Base-by-base conservation (phyloP, 2,113 vertebrate species). In the Istiophorus platypterus region DNA sequence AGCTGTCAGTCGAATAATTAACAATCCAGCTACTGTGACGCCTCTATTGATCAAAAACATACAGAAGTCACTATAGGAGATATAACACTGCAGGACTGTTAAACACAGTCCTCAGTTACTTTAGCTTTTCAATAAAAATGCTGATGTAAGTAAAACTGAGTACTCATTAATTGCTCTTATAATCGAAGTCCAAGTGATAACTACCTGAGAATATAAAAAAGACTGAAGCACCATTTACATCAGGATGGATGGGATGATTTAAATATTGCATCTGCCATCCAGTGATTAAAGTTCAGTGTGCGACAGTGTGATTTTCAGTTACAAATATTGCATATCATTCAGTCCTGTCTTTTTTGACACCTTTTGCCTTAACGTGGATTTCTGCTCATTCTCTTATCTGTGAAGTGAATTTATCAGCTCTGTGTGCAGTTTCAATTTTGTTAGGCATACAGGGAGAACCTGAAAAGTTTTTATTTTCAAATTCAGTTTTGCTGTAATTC, bases 201-300 rank as follows among this genome's bases (percentile, higher is more conserved):
- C 17, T 45, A 65, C 41, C 63, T 65, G 11, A 24, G 3, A 39
- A 37, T 57, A 26, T n/a, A 27, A 27, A 14, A n/a, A 64, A 22
- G 59, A 18, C 20, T 42, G 39, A 41, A 10, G 41, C 41, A 27
- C 12, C 37, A 42, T 41, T 45, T 26, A 27, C 14, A 45, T 24
- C 5, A 39, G 47, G 59, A 37, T 14, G 22, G 61, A 14, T 41
- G 14, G 24, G 31, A 2, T 57, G n/a, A 7, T 75, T 59, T 81
- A 29, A 66, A 77, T 82, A 68, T 39, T 78, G 18, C 42, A 78
- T 66, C 54, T 47, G 45, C 34, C 54, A n/a, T 22, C 58, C 37
- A 70, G 37, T 63, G 49, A 74, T 64, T 64, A 59, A 47, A 57
- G 45, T 68, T 29, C 59, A 57, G 39, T 58, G 51, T 0, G 13